Percentiles rank a stretch among this genome's conserved stretches.
Evolutionary conservation across 2,113 vertebrate species (phyloP).

Genomic region (Cygnus atratus): DNA sequence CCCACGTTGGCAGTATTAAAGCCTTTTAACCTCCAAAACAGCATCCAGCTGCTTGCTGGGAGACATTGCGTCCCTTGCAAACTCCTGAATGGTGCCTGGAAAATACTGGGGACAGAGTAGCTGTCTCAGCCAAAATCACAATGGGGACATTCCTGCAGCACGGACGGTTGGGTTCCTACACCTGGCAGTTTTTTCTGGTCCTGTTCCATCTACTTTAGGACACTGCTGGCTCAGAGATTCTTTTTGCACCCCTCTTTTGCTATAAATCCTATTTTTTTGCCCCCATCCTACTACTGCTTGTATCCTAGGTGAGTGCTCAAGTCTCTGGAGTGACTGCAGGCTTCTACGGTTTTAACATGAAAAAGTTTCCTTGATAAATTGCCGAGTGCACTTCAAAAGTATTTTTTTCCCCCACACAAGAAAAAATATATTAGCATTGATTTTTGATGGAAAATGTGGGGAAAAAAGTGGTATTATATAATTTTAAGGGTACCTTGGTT

Average conservation of each 20-base stretch:
- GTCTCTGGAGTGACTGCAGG: neutral
- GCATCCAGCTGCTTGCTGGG: neutral
- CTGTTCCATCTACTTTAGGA: neutral
- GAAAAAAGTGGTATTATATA: accelerated
- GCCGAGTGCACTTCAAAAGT: neutral
- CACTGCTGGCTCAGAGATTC: neutral
- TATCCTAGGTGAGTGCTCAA: neutral
- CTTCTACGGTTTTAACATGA: neutral
- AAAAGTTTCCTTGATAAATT: neutral
- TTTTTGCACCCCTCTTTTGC: neutral
- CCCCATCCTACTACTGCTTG: neutral
- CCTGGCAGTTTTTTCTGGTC: accelerated
- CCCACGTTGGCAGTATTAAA: neutral
- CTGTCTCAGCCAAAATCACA: neutral
- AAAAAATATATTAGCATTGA: neutral
- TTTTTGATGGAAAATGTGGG: neutral
- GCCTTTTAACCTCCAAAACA: neutral
- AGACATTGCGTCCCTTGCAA: neutral
- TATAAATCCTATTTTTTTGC: neutral
- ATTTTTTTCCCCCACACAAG: neutral
- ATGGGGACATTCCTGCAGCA: neutral
- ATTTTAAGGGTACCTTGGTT: neutral
- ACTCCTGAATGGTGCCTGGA: neutral
- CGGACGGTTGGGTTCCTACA: neutral
- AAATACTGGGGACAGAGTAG: neutral